These are phyloP conservation scores for Melipona quadrifasciata DNA, from an alignment of 1,140 invertebrate species.

Conservation along the genomic window DNA sequence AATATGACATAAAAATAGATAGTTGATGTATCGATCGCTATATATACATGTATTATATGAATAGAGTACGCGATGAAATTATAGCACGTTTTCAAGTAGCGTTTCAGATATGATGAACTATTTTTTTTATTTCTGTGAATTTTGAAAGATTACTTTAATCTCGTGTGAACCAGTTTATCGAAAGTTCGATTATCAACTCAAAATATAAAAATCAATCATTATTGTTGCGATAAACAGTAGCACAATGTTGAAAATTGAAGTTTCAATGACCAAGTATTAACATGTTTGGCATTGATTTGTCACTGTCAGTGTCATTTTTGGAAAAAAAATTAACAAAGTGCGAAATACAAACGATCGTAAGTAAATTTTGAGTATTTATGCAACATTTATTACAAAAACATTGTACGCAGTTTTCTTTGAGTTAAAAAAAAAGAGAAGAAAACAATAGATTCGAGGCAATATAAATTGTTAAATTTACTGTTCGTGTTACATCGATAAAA, in stretches of 20 bases:
- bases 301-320: no score
- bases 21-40: conserved; percentile 15
- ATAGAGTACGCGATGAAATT: not conserved
- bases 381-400: no score
- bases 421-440: no score
- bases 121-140: not conserved
- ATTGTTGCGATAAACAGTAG: not conserved
- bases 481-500: not conserved
- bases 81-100: not conserved
- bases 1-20: not conserved
- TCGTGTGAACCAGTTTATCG: no score
- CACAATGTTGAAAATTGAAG: not conserved
- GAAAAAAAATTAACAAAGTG: not conserved
- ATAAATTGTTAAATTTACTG: not conserved
- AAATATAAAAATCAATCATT: not conserved
- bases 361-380: not conserved
- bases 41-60: conserved; percentile 9
- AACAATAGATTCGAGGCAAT: not conserved
- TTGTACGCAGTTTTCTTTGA: not conserved
- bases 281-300: no score
- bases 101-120: not conserved
- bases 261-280: not conserved
- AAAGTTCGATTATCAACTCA: not conserved
- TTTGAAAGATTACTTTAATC: not conserved
- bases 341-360: not conserved